Conservation (phyloP, 2,113 vertebrate species). For the Acanthochromis polyacanthus region DNA sequence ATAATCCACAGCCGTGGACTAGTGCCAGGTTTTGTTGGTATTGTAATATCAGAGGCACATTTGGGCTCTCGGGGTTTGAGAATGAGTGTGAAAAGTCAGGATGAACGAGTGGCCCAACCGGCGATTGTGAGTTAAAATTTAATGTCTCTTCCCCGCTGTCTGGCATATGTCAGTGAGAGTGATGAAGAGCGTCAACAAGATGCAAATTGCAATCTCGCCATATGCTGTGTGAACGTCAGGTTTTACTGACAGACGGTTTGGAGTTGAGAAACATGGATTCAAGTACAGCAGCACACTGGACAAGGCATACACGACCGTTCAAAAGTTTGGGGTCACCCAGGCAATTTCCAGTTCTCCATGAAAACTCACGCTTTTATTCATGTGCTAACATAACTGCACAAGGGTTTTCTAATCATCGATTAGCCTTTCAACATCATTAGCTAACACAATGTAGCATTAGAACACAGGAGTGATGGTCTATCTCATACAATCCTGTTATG, state of each 20-base stretch:
- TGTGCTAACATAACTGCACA: no score
- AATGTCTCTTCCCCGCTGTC: constrained; percentile 3
- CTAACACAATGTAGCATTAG: no score
- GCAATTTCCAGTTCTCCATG: no score
- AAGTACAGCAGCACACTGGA: no score
- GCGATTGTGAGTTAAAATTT: background rate
- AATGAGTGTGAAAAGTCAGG: constrained; percentile 19
- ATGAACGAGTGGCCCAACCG: background rate
- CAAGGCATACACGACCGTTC: no score
- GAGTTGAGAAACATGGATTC: no score
- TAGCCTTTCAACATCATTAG: no score
- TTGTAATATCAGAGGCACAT: constrained; percentile 51
- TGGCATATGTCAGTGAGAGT: background rate
- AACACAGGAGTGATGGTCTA: no score
- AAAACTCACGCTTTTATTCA: no score
- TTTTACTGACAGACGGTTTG: background rate
- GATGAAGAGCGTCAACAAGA: background rate
- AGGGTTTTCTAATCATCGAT: no score
- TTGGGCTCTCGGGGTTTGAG: constrained; percentile 43
- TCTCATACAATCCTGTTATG: no score
- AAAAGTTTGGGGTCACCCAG: no score
- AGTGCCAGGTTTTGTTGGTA: constrained; percentile 60
- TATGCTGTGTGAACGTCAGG: background rate
- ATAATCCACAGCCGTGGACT: constrained; percentile 61
- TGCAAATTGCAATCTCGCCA: background rate